Conservation (phyloP, 2,888 invertebrate genomes). For the Orthosia gracilis region DNA sequence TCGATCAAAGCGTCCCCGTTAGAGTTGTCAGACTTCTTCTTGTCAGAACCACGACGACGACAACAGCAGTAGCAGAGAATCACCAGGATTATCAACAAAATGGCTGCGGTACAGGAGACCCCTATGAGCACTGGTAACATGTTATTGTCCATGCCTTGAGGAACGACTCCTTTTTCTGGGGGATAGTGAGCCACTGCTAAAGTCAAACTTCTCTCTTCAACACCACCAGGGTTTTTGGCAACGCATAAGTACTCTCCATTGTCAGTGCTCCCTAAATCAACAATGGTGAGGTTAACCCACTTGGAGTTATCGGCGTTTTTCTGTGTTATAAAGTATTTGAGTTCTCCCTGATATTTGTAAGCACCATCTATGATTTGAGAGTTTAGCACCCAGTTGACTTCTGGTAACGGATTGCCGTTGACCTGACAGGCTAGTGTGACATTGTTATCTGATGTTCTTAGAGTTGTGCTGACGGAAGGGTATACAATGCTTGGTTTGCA, state of each 20-base stretch:
- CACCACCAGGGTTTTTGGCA: slow-evolving; percentile 96
- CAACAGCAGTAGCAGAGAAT: slow-evolving; percentile 92
- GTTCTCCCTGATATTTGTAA: slow-evolving; percentile 87
- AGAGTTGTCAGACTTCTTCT: slow-evolving; percentile 91
- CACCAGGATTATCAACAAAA: slow-evolving; percentile 88
- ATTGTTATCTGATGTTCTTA: slow-evolving; percentile 92
- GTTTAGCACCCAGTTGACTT: slow-evolving; percentile 94
- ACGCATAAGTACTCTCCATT: slow-evolving; percentile 95
- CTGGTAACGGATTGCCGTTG: slow-evolving; percentile 94
- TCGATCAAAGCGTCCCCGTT: slow-evolving; percentile 94
- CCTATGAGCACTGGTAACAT: slow-evolving; percentile 91
- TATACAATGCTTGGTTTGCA: slow-evolving; percentile 95
- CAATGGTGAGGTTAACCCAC: slow-evolving; percentile 94
- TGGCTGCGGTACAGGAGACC: slow-evolving; percentile 85
- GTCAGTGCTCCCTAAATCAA: slow-evolving; percentile 92
- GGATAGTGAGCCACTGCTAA: slow-evolving; percentile 88
- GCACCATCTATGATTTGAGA: slow-evolving; percentile 91
- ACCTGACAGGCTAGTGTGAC: slow-evolving; percentile 95
- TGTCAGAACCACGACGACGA: slow-evolving; percentile 88
- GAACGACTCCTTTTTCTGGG: slow-evolving; percentile 82
- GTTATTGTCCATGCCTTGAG: slow-evolving; percentile 90
- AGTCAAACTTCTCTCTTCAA: slow-evolving; percentile 94
- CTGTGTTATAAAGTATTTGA: slow-evolving; percentile 86
- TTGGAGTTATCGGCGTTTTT: slow-evolving; percentile 82
- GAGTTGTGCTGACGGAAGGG: slow-evolving; percentile 90